Conservation (phyloP, 1,140 invertebrate species). For the Parapsyche elsis region DNA sequence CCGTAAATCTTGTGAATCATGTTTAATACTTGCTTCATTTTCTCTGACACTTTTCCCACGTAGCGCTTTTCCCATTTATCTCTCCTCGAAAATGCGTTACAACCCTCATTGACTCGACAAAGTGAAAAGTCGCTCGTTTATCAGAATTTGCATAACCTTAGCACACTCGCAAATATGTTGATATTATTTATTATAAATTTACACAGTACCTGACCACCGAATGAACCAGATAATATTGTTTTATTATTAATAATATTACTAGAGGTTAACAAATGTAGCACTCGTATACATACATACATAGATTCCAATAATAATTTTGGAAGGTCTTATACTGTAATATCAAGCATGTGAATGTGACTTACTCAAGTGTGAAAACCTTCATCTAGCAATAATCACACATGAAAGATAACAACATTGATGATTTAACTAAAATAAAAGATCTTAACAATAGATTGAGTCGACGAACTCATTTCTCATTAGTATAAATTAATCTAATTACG, state of each 20-base stretch:
- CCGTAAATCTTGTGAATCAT: conserved; percentile 1
- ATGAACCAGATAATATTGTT: background rate
- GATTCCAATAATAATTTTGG: too few species aligned
- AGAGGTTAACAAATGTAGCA: too few species aligned
- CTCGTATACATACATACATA: too few species aligned
- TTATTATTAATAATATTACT: background rate
- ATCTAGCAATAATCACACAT: too few species aligned
- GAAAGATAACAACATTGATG: too few species aligned
- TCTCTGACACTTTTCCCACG: background rate
- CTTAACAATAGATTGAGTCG: too few species aligned
- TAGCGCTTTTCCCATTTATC: background rate
- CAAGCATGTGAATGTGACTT: too few species aligned
- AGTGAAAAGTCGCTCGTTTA: conserved; percentile 20
- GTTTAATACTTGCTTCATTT: conserved; percentile 27
- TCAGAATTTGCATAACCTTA: conserved; percentile 12
- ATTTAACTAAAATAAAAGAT: too few species aligned
- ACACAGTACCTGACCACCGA: background rate
- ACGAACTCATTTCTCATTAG: too few species aligned
- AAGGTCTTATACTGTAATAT: too few species aligned
- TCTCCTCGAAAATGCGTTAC: conserved; percentile 7
- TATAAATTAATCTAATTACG: too few species aligned
- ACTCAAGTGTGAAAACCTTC: too few species aligned
- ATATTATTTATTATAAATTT: conserved; percentile 22
- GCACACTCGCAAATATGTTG: conserved; percentile 18
- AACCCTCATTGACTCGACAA: conserved; percentile 28